Evolutionary conservation across 2,888 invertebrate species (phyloP), one percentile per base, ranked within the genome.

Genomic region (Drosophila nr. perissopoda): DNA sequence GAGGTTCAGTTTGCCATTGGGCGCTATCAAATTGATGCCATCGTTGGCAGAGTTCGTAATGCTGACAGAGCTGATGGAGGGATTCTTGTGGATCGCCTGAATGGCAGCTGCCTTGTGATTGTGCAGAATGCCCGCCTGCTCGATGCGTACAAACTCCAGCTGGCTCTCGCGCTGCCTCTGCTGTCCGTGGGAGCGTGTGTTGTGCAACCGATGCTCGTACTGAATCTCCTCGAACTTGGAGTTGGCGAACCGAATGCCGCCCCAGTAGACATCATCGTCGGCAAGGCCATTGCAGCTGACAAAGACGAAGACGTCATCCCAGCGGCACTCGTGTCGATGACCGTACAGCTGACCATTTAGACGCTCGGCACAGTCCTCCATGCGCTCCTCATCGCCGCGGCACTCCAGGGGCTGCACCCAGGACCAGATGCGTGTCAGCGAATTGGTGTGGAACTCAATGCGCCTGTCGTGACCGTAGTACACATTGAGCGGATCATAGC

Each of bases 331-430:
- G 92, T 98, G 96, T 64, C 96, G 94, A 81, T 97, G 97, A 0
- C 97, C 97, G 86, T 96, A 97, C 6, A 97, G 94, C 91, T 98
- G 97, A 0, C 98, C 98, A 91, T 98, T 98, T 40, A 98, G 94
- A 78, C 98, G 94, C 58, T 98, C 96, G 18, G 97, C 96, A 89
- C 97, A 97, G n/a, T 97, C 96, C 91, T 97, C 96, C 82, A 97
- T 95, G 60, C 94, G 94, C 25, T 94, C 94, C 93, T 98, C 98
- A 60, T 95, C 95, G 0, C 97, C 97, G 33, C 95, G 95, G 84
- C 97, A 97, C 93, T 97, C 98, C 54, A 98, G 93, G 0, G 98
- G 98, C 92, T 99, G 98, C 0, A 98, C 97, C 98, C 98, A 99
- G 0, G 97, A 97, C 96, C 98, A 97, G 82, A 99, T 96, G 71